phyloP scores from a whole-genome alignment of 2,797 vertebrate species.

The Sus cebifrons region DNA sequence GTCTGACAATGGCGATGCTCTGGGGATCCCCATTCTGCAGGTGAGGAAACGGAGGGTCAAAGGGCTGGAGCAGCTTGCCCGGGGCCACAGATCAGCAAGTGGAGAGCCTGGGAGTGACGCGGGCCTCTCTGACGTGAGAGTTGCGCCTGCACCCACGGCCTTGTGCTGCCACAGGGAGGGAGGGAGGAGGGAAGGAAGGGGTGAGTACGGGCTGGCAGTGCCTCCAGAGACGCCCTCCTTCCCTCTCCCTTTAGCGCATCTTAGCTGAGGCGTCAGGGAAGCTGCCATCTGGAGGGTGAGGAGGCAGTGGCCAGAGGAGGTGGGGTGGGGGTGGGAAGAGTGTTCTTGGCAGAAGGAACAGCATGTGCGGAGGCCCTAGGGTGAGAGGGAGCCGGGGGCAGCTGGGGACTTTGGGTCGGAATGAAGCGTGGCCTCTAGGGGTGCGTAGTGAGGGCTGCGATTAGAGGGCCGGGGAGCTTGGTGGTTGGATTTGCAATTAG shows the following conservation, averaged over 20 bases:
- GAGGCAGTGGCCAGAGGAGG: not conserved
- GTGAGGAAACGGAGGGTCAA: not conserved
- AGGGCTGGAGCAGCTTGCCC: not conserved
- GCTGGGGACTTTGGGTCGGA: not conserved
- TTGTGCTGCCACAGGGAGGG: accelerated
- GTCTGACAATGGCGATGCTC: not conserved
- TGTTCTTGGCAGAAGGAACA: constrained; percentile 56
- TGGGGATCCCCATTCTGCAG: not conserved
- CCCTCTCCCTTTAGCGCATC: not conserved
- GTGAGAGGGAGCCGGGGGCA: not conserved
- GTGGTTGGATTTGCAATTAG: not conserved
- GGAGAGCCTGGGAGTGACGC: not conserved
- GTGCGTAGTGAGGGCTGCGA: not conserved
- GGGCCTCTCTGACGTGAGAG: not conserved
- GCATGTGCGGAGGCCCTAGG: not conserved
- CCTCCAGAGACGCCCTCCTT: not conserved
- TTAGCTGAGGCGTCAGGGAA: not conserved
- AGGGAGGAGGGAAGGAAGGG: not conserved
- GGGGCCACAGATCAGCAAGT: too few relatives aligned
- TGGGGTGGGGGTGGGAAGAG: not conserved
- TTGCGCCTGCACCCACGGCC: accelerated
- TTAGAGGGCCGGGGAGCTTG: not conserved
- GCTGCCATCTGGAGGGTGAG: not conserved
- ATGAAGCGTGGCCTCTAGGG: not conserved
- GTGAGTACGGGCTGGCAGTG: not conserved